Conservation (phyloP, 2,888 invertebrate species). For the Tanytarsus gracilentus region DNA sequence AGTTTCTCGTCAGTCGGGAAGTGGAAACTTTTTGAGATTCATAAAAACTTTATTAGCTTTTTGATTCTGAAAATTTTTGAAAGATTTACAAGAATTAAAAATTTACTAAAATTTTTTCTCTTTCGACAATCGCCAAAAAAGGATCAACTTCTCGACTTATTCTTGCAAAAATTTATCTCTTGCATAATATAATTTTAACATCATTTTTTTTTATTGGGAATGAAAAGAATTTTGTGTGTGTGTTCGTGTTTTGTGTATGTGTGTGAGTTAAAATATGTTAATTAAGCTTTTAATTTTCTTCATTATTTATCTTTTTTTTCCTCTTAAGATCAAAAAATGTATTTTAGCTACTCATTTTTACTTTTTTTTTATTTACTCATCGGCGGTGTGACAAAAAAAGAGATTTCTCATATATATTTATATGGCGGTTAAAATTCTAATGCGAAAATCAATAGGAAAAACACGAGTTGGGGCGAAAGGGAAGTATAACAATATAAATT, state of each 20-base stretch:
- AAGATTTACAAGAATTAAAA: too few species aligned
- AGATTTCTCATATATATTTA: background rate
- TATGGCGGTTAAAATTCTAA: conserved; percentile 29
- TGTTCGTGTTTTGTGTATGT: background rate
- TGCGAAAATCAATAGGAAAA: background rate
- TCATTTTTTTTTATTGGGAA: background rate
- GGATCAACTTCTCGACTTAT: too few species aligned
- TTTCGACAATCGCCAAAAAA: too few species aligned
- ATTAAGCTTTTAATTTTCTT: conserved; percentile 1
- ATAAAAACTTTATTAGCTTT: too few species aligned
- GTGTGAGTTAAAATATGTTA: conserved; percentile 5
- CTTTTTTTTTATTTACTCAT: background rate
- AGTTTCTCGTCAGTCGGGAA: too few species aligned
- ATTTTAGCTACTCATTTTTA: background rate
- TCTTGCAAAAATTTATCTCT: background rate
- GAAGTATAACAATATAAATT: conserved; percentile 13
- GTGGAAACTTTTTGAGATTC: too few species aligned
- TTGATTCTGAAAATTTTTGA: too few species aligned
- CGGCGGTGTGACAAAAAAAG: conserved; percentile 1
- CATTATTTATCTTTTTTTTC: background rate
- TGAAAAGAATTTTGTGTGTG: conserved; percentile 13
- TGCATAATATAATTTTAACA: conserved; percentile 1
- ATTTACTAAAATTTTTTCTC: too few species aligned
- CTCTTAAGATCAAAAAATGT: conserved; percentile 2
- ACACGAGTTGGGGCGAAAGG: too few species aligned